Evolutionary conservation across 2,113 vertebrate species (phyloP), one percentile per base, ranked within the genome.

Genomic region (Gavialis gangeticus): DNA sequence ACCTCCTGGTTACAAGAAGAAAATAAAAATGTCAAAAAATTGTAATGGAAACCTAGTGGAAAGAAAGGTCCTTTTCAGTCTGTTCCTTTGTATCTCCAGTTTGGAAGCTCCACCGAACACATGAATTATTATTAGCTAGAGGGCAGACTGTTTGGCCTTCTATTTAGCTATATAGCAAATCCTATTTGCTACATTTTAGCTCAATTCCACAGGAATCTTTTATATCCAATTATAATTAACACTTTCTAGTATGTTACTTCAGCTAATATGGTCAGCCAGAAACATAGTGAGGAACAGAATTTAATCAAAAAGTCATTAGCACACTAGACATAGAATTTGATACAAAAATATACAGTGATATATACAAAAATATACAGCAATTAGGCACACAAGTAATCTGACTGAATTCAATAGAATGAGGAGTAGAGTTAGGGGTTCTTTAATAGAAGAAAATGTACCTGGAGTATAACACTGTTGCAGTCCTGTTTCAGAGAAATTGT

Each of bases 391-490:
- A 79, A 82, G 7, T 89, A 91, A 75, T 58, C 19, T 19, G 5
- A 60, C 22, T 4, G 46, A 60, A 77, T 59, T 88, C 55, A 75
- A 3, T 56, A 67, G 82, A 2, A 0, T 0, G 60, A 46, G 57
- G 16, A 56, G 3, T 46, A 89, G 37, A 80, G 30, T 73, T 22
- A 46, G 34, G 11, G 46, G 2, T 0, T 73, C 10, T 54, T 90
- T 71, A 22, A 46, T 8, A 46, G 24, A 1, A 37, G 60, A 19
- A 55, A 85, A 64, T 1, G 3, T 18, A 63, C 18, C 1, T 3
- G 0, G 0, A 1, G 18, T 21, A 17, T 5, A 55, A 15, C 15
- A 56, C 10, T 27, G 57, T n/a, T 82, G 12, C 15, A 57, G 2
- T 12, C 34, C 46, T 84, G 3, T 0, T 64, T 82, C 79, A 60